phyloP scores from a whole-genome alignment of 2,113 vertebrate genomes.

The Lipotes vexillifer region DNA sequence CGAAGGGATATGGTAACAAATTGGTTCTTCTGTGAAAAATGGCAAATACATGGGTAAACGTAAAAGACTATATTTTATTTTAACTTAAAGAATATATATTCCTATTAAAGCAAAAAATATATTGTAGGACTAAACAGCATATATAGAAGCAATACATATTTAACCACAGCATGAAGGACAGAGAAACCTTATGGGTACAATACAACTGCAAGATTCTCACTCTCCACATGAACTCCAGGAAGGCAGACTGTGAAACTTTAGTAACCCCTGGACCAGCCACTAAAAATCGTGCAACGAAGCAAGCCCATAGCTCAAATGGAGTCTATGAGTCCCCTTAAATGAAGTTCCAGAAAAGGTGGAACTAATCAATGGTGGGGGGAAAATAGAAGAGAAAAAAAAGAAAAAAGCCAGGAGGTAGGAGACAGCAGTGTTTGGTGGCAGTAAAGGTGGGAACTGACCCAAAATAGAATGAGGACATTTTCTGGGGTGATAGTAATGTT shows the following conservation, averaged over 20 bases:
- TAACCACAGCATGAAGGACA: too few species aligned
- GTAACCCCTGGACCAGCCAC: too few species aligned
- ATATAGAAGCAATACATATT: background rate
- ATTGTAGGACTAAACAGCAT: too few species aligned
- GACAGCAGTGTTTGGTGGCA: too few species aligned
- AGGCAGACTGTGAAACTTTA: too few species aligned
- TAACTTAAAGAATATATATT: background rate
- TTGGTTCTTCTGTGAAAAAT: background rate
- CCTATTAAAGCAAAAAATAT: background rate
- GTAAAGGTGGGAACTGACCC: accelerated
- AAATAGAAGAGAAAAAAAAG: background rate
- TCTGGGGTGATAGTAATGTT: too few species aligned
- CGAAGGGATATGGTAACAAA: background rate
- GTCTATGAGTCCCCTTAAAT: background rate
- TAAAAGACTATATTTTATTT: background rate
- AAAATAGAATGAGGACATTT: background rate
- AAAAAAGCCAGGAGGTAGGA: too few species aligned
- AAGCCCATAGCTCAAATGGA: background rate
- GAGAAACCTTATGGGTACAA: background rate
- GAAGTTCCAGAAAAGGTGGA: background rate
- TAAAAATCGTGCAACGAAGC: background rate
- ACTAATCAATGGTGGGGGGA: background rate
- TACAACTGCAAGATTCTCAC: accelerated
- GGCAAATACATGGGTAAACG: background rate
- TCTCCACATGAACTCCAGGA: background rate